Base-by-base conservation (phyloP, 2,113 vertebrate genomes). In the Plotosus lineatus region DNA sequence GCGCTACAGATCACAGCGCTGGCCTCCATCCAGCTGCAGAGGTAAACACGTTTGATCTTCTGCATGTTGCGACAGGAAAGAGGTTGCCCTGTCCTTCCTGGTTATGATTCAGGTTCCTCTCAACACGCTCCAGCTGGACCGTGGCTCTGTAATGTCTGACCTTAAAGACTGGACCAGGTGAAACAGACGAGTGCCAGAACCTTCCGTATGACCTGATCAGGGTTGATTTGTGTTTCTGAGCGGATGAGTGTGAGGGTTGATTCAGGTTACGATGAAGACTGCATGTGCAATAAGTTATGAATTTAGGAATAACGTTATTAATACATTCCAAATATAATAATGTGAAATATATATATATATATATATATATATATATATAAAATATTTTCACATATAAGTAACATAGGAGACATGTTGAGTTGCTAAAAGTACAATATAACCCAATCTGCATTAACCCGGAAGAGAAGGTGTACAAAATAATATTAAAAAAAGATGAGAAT, bases 31-130 rank as follows among this genome's bases (percentile, higher is more conserved):
- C 77, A 31, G 42, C 48, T 51, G n/a, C 65, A 77, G 69, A 82
- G 69, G 65, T 79, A 48, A 83, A 80, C 65, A 63, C 69, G 50
- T 80, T 71, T 86, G 78, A 86, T 82, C 74, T 79, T 23, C 65
- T 23, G 36, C 72, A 76, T 83, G 74, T 79, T 46, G 79, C 74
- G 79, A 85, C 86, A 85, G 77, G 77, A 68, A 82, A 82, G 80
- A 75, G 83, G 77, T 77, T 33, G 42, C 36, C 50, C 77, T 82
- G 82, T 86, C 82, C 75, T 58, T 78, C 56, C 80, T 83, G 69
- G 77, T 86, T 86, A 84, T 66, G 80, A 79, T 77, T 33, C 71
- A 48, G 72, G 46, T 40, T 66, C 44, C 61, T 33, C 48, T 42
- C 65, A 50, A 31, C 82, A 77, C 75, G 60, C 78, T 58, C 85